Evolutionary conservation across 2,888 invertebrate species (phyloP).

Genomic region (Anarsia innoxiella): DNA sequence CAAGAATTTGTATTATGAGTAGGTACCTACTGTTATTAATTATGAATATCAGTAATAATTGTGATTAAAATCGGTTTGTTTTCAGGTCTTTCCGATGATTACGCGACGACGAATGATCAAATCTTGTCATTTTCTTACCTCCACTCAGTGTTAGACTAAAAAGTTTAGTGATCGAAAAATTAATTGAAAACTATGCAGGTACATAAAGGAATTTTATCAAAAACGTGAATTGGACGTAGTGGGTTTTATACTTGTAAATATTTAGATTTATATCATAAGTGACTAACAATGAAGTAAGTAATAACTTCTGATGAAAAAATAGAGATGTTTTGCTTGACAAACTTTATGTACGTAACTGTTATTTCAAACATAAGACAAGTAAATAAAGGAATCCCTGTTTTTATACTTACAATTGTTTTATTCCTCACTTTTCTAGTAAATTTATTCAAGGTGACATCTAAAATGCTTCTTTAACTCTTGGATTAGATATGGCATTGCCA

Average conservation of each 20-base stretch:
- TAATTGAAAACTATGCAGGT: constrained; percentile 40
- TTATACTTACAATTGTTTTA: no score
- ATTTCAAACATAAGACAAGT: constrained; percentile 47
- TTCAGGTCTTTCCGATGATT: constrained; percentile 63
- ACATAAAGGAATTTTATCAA: constrained; percentile 43
- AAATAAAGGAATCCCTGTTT: constrained; percentile 60
- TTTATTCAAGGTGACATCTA: no score
- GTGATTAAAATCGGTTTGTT: constrained; percentile 26
- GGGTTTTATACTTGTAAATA: constrained; percentile 71
- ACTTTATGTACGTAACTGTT: constrained; percentile 65
- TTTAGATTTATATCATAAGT: constrained; percentile 47
- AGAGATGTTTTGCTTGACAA: constrained; percentile 64
- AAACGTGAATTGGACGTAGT: constrained; percentile 50
- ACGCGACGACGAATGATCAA: constrained; percentile 29
- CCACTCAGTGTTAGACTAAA: constrained; percentile 58
- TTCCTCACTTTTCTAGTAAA: no score
- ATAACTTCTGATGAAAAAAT: constrained; percentile 47
- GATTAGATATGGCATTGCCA: no score
- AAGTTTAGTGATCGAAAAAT: constrained; percentile 42
- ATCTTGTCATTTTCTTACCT: constrained; percentile 40
- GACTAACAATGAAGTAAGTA: no score
- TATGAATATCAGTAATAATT: no score
- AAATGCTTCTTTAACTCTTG: no score
- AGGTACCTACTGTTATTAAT: no score
- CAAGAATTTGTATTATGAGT: no score